Evolutionary conservation across 2,888 invertebrate genomes (phyloP), one percentile per base, ranked within the genome.

Genomic region (Rhabditophanes sp.): DNA sequence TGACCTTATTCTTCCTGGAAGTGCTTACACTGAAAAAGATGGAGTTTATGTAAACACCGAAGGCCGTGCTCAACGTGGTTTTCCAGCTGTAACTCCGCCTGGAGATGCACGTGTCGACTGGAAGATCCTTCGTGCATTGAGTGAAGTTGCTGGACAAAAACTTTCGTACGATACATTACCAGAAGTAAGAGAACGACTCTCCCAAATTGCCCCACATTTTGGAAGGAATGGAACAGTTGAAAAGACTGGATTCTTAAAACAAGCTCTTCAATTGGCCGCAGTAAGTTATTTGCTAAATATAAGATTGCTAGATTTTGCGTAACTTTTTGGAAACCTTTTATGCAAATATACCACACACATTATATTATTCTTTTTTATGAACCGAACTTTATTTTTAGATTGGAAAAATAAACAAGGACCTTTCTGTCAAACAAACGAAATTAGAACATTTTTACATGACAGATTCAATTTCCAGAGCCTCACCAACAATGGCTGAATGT

Each of bases 31-130:
- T 0, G 96, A 96, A 74, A 96, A 96, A 70, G 79, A 82, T 65
- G 87, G 76, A n/a, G 87, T 82, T 1, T 96, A 81, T 68, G 87
- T 87, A 0, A 96, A 96, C 71, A 90, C 85, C 0, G 96, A 99
- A 73, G 96, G 96, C 1, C 75, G 93, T 45, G 77, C 88, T 69
- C 62, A 61, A 35, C 48, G 38, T 29, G 48, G 48, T 41, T 51
- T 55, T 28, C 53, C 56, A 12, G 65, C 64, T 5, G 48, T 66
- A 4, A 19, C 45, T 2, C 53, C 64, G 24, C 65, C 65, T 8
- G 65, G 65, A 31, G 49, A 56, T n/a, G 90, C 88, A 1, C 74
- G 90, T 31, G 84, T 84, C 60, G 90, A 93, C 71, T 96, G 96
- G 96, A 93, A 93, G 73, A 84, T 96, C 52, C 75, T 96, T 52